Percentiles rank a stretch among this genome's conserved stretches.
phyloP scores from a whole-genome alignment of 1,140 invertebrate species.

The Drosophila sp. region DNA sequence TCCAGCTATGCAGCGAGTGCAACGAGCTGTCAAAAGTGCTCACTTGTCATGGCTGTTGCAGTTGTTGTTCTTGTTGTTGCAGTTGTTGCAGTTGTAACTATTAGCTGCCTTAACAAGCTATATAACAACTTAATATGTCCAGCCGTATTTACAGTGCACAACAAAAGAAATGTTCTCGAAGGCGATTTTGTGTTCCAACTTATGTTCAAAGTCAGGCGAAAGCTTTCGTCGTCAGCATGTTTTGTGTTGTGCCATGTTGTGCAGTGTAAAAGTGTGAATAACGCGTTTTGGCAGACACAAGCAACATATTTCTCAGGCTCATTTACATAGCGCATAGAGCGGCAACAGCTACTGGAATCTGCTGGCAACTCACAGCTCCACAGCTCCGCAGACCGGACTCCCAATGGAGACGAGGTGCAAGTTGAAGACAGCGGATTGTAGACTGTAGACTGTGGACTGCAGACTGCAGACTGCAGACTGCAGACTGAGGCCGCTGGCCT shows the following conservation, averaged over 20 bases:
- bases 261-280: constrained; percentile 59
- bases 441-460: neutral
- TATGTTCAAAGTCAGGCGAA: too few species aligned
- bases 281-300: constrained; percentile 53
- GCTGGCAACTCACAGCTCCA: constrained; percentile 4
- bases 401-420: too few species aligned
- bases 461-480: neutral
- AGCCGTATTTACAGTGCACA: constrained; percentile 49
- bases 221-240: too few species aligned
- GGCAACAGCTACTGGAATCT: constrained; percentile 68
- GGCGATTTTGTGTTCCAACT: too few species aligned
- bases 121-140: constrained; percentile 69
- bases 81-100: constrained; percentile 49
- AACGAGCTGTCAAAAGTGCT: constrained; percentile 76
- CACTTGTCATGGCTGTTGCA: constrained; percentile 55
- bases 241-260: constrained; percentile 16
- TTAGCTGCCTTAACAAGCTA: constrained; percentile 66
- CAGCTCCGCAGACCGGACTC: neutral
- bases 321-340: constrained; percentile 68
- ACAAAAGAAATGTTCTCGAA: neutral
- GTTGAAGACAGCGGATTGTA: neutral
- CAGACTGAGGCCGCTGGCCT: constrained; percentile 34
- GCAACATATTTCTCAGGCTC: constrained; percentile 72
- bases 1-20: constrained; percentile 40
- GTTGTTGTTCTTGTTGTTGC: constrained; percentile 12